Evolutionary conservation across 2,797 vertebrate genomes (phyloP).

Genomic region (Coendou prehensilis): DNA sequence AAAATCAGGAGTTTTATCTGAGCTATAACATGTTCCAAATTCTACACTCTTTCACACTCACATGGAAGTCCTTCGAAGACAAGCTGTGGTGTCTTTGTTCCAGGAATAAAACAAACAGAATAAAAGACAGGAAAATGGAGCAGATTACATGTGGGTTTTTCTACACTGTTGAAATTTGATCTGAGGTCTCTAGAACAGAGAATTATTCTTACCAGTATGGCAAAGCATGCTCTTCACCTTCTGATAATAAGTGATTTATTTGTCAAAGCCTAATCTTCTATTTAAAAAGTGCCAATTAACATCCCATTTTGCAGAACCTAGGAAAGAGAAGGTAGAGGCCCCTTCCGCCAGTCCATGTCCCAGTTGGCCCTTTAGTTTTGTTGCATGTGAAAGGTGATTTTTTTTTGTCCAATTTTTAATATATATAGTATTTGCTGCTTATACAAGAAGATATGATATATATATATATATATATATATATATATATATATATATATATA

Average conservation of each 20-base stretch:
- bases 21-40: conserved; percentile 71
- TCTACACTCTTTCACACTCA: conserved; percentile 73
- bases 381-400: neutral
- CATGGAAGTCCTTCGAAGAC: conserved; percentile 72
- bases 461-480: neutral
- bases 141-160: conserved; percentile 40
- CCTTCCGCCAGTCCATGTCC: neutral
- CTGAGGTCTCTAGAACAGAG: conserved; percentile 42
- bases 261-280: conserved; percentile 38
- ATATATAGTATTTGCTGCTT: neutral
- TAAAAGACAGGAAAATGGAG: conserved; percentile 52
- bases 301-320: conserved; percentile 14
- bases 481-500: neutral
- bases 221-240: conserved; percentile 55
- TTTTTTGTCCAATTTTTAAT: neutral
- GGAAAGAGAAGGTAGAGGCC: neutral
- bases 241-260: conserved; percentile 49
- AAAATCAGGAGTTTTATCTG: conserved; percentile 73
- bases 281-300: conserved; percentile 36
- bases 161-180: conserved; percentile 43
- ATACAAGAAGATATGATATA: neutral
- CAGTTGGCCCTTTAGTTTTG: neutral
- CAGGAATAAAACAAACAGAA: conserved; percentile 75
- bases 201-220: conserved; percentile 22
- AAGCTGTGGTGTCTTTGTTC: conserved; percentile 71